Conservation (phyloP, 2,888 invertebrate species). For the Heliconius ismenius region DNA sequence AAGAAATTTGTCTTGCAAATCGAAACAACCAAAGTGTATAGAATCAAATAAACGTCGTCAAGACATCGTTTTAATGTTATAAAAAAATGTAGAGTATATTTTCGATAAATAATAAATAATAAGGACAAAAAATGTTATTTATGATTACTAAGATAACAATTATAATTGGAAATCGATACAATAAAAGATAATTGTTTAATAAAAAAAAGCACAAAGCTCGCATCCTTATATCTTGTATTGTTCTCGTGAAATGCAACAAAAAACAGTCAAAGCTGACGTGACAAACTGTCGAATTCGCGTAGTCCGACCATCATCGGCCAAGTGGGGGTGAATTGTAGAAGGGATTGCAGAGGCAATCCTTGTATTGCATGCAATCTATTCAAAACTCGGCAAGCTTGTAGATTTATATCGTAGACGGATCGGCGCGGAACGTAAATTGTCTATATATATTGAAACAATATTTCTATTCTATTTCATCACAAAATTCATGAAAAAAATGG, state of each 20-base stretch:
- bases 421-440: slow-evolving; percentile 64
- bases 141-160: slow-evolving; percentile 3
- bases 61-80: background rate
- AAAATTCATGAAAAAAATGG: slow-evolving; percentile 44
- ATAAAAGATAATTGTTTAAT: slow-evolving; percentile 25
- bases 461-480: slow-evolving; percentile 52
- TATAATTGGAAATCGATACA: slow-evolving; percentile 31
- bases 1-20: background rate
- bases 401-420: slow-evolving; percentile 75
- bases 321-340: slow-evolving; percentile 49
- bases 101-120: background rate
- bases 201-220: slow-evolving; percentile 26
- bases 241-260: slow-evolving; percentile 50
- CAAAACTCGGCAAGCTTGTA: slow-evolving; percentile 68
- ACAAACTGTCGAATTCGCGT: slow-evolving; percentile 62
- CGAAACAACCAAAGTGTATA: background rate
- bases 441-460: slow-evolving; percentile 61
- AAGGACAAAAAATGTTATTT: background rate
- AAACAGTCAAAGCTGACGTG: slow-evolving; percentile 60
- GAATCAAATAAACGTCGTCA: background rate
- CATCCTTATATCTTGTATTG: slow-evolving; percentile 45
- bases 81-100: background rate
- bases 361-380: slow-evolving; percentile 75
- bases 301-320: slow-evolving; percentile 28
- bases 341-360: slow-evolving; percentile 63